Base-by-base conservation (phyloP, 2,888 invertebrate genomes). In the Onchidella celtica region DNA sequence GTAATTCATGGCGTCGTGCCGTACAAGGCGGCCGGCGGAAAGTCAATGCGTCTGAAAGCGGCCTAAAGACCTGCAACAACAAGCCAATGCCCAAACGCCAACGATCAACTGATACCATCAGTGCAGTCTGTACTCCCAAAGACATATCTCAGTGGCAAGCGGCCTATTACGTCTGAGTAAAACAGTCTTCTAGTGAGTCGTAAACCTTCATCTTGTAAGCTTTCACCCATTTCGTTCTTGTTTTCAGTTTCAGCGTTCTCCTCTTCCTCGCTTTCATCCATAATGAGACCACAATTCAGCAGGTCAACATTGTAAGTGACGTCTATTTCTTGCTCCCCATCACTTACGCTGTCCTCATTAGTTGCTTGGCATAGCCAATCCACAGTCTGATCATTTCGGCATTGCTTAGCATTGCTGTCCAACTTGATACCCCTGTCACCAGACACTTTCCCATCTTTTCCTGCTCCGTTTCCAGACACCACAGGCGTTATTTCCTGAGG, bases 241-340 rank as follows among this genome's bases (percentile, higher is more conserved):
- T 21, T 61, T 24, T 61, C 61, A 14, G 4, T 6, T n/a, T n/a
- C n/a, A 40, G 27, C 3, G 38, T 4, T 21, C 17, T 17, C 21
- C 2, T 72, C 72, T 24, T 72, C 72, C 55, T 72, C 72, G n/a
- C 72, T 36, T 14, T 72, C 72, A 72, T 72, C 57, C 32, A 59
- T 34, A 24, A 72, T 55, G 32, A 72, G 29, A 32, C 72, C 32
- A 34, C 59, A 34, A 34, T 72, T 72, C 14, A 72, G 36, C 0
- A 57, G 34, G 59, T 72, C 72, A 34, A 24, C 36, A 14, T 11
- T 4, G 36, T n/a, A 36, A 14, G 72, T 57, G 2, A n/a, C 32
- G 34, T 72, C 57, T 14, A 59, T 3, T 4, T 32, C 57, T 11
- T 47, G 47, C 6, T 17, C 47, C 47, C 47, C 6, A 6, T 17